Evolutionary conservation across 2,888 invertebrate species (phyloP).

Genomic region (Labia minor): DNA sequence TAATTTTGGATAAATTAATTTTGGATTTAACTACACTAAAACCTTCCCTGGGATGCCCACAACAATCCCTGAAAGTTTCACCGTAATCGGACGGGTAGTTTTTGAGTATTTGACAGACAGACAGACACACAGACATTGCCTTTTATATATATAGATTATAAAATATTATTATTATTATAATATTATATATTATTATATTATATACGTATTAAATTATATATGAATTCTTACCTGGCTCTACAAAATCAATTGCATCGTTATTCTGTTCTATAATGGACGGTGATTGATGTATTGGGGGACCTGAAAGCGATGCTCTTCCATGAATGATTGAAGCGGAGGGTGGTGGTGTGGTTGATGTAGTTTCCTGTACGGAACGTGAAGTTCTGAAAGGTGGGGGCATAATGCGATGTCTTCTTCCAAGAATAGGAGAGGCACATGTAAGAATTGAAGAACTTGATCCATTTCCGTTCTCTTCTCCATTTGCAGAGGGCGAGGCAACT

Average conservation of each 20-base stretch:
- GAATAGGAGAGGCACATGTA: background rate
- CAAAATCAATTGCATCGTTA: background rate
- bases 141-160: too few relatives aligned
- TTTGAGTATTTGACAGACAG: too few relatives aligned
- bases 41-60: too few relatives aligned
- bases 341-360: slow-evolving; percentile 16
- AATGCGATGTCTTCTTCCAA: background rate
- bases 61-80: too few relatives aligned
- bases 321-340: slow-evolving; percentile 14
- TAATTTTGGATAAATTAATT: too few relatives aligned
- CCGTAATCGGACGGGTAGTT: too few relatives aligned
- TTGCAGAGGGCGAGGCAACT: slow-evolving; percentile 39
- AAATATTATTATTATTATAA: too few relatives aligned
- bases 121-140: too few relatives aligned
- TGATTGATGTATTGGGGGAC: slow-evolving; percentile 20
- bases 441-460: background rate
- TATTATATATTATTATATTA: too few relatives aligned
- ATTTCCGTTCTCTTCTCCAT: slow-evolving; percentile 30
- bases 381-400: slow-evolving; percentile 22
- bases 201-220: too few relatives aligned
- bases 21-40: too few relatives aligned
- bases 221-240: background rate
- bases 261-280: slow-evolving; percentile 20
- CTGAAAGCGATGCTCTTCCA: background rate
- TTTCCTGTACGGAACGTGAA: slow-evolving; percentile 25